Base-by-base conservation (phyloP, 2,888 invertebrate genomes). In the Eupithecia subfuscata region DNA sequence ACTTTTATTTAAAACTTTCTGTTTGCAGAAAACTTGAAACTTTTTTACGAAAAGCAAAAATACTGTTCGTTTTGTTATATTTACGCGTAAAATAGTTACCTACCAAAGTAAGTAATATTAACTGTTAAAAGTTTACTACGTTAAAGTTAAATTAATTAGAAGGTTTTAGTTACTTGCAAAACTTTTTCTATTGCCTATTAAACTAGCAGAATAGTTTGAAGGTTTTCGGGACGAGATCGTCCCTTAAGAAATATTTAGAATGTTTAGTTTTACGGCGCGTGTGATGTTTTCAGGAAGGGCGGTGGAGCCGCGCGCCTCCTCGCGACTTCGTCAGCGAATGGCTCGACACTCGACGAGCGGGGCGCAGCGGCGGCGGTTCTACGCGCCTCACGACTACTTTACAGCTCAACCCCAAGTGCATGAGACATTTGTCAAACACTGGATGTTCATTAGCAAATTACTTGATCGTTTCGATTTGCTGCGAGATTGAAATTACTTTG, bases 291-390 rank as follows among this genome's bases (percentile, higher is more conserved):
- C 88, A 88, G 89, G 80, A 80, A 84, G 76, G n/a, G 72, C 78
- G 75, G 74, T 78, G 83, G 74, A 64, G 81, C 92, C 92, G 87
- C 85, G 83, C 82, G 86, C 84, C 89, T 85, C 89, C 85, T 73
- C 90, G 90, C 87, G 87, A 75, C 85, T 82, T 88, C 84, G 85
- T 80, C 84, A 84, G 84, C 89, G 91, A 94, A 91, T 94, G 94
- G 86, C 83, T 25, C n/a, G 43, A 14, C 7, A 45, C 82, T 40
- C 37, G 40, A 40, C 75, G 74, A 64, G 73, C 76, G 43, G 75
- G 65, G 71, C 75, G 25, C 77, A 77, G 77, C 84, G 86, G 86
- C 88, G 88, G n/a, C 79, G 34, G 9, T 82, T 74, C 77, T 25
- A 74, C 70, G 74, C 74, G 70, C 34, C 40, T 68, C 74, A 72